These are phyloP conservation scores for Oreotrochilus melanogaster DNA, from an alignment of 2,113 vertebrate genomes.

Conservation along the genomic window DNA sequence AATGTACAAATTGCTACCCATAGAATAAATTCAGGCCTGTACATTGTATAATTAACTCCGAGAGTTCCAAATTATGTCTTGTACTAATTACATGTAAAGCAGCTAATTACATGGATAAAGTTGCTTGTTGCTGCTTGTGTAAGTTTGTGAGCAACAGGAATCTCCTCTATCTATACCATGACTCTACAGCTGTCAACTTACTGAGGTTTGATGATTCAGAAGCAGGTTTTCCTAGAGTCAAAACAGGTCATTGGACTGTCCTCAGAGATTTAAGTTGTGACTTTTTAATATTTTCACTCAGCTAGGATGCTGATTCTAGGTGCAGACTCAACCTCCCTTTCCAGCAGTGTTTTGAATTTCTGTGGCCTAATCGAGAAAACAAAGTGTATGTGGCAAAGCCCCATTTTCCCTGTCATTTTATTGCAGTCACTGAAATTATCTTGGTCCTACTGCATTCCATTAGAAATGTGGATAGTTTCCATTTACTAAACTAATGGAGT, in stretches of 20 bases:
- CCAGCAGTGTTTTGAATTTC: no score
- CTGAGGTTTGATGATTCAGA: constrained; percentile 24
- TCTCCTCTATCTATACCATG: neutral
- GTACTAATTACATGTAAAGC: constrained; percentile 14
- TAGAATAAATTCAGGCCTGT: neutral
- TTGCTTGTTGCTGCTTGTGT: neutral
- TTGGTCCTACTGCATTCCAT: neutral
- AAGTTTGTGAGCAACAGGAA: neutral
- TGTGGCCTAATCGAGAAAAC: no score
- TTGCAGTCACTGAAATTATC: neutral
- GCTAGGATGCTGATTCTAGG: neutral
- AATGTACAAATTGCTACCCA: neutral
- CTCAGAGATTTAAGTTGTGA: neutral
- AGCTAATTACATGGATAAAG: neutral
- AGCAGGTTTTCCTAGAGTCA: neutral
- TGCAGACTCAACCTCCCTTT: neutral
- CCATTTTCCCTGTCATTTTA: neutral
- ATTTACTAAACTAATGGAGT: neutral
- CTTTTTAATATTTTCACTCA: constrained; percentile 14
- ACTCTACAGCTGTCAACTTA: neutral
- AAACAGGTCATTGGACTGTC: neutral
- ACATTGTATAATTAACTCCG: neutral
- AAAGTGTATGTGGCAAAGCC: neutral
- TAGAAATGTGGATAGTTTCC: neutral
- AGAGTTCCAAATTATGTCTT: neutral